These are phyloP conservation scores for Bothrops jararaca DNA, from an alignment of 2,113 vertebrate genomes.

Conservation along the genomic window DNA sequence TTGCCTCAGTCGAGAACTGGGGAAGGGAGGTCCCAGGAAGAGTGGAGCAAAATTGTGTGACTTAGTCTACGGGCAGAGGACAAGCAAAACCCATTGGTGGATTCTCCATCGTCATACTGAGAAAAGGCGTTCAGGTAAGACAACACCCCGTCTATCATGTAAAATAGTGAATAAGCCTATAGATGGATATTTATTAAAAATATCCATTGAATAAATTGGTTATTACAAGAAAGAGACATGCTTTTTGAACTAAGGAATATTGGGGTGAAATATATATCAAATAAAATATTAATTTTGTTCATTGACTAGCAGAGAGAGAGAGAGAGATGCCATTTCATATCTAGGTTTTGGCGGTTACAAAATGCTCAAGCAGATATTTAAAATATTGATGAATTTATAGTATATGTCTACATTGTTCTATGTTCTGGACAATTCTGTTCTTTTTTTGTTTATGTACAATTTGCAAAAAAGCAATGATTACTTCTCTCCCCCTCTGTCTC, in stretches of 20 bases:
- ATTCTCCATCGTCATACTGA: too few species aligned
- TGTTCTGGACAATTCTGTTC: slow-evolving; percentile 2
- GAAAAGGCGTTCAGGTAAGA: too few species aligned
- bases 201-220: not conserved
- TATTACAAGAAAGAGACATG: not conserved
- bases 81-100: too few species aligned
- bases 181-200: not conserved
- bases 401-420: slow-evolving; percentile 1
- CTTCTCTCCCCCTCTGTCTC: too few species aligned
- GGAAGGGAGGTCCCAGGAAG: too few species aligned
- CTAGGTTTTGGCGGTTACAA: not conserved
- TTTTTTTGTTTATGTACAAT: slow-evolving; percentile 2
- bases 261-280: not conserved
- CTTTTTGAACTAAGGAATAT: not conserved
- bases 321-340: not conserved
- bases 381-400: not conserved
- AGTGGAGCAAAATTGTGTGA: too few species aligned
- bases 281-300: not conserved
- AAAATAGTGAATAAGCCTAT: not conserved
- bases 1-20: too few species aligned
- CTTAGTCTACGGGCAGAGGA: too few species aligned
- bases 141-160: too few species aligned
- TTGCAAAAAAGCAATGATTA: not conserved
- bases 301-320: not conserved
- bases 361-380: not conserved